A percentile compares a stretch with the other conserved stretches of the same genome.
phyloP scores from a whole-genome alignment of 2,888 invertebrate genomes.

The Limnephilus rhombicus region DNA sequence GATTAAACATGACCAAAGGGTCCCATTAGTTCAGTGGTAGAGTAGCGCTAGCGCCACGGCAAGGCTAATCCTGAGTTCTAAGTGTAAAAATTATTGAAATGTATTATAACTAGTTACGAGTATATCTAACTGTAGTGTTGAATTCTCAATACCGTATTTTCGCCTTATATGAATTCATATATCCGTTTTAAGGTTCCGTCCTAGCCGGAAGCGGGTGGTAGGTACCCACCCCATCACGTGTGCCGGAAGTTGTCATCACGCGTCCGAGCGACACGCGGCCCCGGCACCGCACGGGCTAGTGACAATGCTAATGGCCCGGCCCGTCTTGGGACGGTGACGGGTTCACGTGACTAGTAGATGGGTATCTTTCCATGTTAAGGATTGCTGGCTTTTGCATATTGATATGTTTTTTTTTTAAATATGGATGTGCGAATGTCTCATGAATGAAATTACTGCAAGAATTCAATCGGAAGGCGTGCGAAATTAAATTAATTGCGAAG shows the following conservation, averaged over 20 bases:
- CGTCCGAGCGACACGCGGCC: background rate
- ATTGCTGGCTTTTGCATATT: background rate
- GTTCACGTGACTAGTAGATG: background rate
- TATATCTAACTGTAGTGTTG: background rate
- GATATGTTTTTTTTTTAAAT: background rate
- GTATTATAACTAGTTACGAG: no score
- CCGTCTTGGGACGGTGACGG: background rate
- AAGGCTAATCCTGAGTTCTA: no score
- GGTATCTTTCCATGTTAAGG: background rate
- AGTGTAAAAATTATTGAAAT: no score
- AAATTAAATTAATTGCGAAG: background rate
- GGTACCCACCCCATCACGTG: background rate
- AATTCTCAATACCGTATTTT: background rate
- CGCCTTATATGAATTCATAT: background rate
- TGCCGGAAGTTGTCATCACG: constrained; percentile 23
- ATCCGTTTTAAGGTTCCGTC: background rate
- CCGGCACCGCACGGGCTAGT: background rate
- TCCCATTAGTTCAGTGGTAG: no score
- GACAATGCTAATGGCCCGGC: background rate
- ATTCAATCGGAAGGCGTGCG: background rate
- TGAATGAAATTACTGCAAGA: background rate
- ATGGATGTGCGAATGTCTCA: background rate
- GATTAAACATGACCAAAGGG: no score
- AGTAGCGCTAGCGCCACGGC: no score
- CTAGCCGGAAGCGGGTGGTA: background rate